Conservation (phyloP, 30 jellyfish, hydroid and myxozoan species). For the Cassiopea andromeda region DNA sequence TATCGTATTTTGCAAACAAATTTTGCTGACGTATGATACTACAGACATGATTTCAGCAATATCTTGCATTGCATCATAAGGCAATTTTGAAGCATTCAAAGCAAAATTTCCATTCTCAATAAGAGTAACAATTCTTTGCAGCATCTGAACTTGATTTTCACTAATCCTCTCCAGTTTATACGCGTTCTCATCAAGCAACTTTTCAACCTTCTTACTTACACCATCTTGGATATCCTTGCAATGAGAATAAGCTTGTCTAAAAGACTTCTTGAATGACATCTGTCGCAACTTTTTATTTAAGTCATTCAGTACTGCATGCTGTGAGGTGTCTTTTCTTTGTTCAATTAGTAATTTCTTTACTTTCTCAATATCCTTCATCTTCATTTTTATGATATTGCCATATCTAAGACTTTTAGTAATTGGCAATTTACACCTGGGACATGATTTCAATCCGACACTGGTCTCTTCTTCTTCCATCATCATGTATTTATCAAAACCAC, state of each 20-base stretch:
- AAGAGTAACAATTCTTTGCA: conserved; percentile 2
- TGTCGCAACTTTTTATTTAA: not conserved
- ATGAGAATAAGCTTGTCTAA: not conserved
- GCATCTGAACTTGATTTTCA: conserved; percentile 36
- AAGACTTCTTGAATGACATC: not conserved
- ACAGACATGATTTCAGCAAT: not conserved
- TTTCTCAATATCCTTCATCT: conserved; percentile 37
- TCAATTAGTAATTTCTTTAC: conserved; percentile 43
- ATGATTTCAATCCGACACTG: conserved; percentile 47
- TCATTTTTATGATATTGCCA: conserved; percentile 50
- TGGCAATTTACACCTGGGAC: conserved; percentile 79
- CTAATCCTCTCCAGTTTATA: conserved; percentile 8
- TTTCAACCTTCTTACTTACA: not conserved
- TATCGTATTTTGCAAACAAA: conserved; percentile 19
- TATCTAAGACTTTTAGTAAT: conserved; percentile 45
- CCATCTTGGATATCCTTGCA: not conserved
- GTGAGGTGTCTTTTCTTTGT: conserved; percentile 15
- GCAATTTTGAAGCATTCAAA: not conserved
- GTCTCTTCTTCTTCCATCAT: conserved; percentile 4
- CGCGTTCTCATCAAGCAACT: not conserved
- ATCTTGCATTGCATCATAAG: not conserved
- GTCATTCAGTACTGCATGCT: not conserved
- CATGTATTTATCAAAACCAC: conserved; percentile 78
- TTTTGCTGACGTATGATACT: not conserved
- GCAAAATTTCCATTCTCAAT: not conserved